These are phyloP conservation scores for Drosophila formosana DNA, from an alignment of 2,888 invertebrate genomes.

Conservation along the genomic window DNA sequence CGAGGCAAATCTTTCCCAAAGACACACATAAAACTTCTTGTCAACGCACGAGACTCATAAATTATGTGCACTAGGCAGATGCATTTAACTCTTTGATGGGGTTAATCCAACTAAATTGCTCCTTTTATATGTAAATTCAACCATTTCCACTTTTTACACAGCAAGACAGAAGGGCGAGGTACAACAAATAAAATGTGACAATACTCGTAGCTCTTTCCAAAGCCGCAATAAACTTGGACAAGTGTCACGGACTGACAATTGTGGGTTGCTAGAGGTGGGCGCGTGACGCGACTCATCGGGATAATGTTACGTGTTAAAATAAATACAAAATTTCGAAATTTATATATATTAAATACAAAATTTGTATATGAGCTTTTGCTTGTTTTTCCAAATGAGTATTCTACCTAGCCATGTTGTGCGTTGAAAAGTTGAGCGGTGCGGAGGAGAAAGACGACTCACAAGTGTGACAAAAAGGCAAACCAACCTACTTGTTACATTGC, in stretches of 20 bases:
- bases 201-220: constrained; percentile 31
- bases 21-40: constrained; percentile 4
- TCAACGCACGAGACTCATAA: constrained; percentile 43
- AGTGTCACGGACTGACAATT: constrained; percentile 39
- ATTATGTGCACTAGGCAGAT: constrained; percentile 46
- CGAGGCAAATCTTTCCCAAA: constrained; percentile 11
- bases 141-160: constrained; percentile 48
- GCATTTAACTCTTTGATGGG: constrained; percentile 61
- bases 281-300: neutral
- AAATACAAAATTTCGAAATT: no score
- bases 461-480: constrained; percentile 18
- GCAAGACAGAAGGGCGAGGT: neutral
- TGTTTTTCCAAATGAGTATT: no score
- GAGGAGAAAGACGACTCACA: constrained; percentile 11
- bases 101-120: constrained; percentile 25
- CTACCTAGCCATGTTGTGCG: no score
- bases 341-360: no score
- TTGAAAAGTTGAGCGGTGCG: no score
- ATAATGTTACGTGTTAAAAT: no score
- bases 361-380: no score
- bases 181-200: constrained; percentile 22
- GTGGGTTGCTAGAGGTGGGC: constrained; percentile 2
- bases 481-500: constrained; percentile 50
- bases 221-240: constrained; percentile 58
- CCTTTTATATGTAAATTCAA: constrained; percentile 61